These are phyloP conservation scores for Onychomys torridus DNA, from an alignment of 2,797 vertebrate genomes.

Conservation along the genomic window DNA sequence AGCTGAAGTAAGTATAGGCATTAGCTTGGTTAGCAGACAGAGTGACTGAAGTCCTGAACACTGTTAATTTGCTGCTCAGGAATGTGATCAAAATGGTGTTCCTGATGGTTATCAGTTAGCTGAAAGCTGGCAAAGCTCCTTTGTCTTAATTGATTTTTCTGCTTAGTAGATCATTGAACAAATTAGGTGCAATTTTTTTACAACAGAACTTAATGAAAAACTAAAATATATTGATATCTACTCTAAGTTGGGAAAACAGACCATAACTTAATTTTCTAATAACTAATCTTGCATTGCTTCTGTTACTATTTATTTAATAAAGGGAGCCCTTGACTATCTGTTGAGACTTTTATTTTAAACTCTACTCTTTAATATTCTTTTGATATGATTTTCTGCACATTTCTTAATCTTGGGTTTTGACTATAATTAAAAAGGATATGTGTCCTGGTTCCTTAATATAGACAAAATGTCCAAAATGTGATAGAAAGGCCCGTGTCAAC, in stretches of 20 bases:
- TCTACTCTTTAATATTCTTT: not conserved
- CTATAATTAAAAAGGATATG: not conserved
- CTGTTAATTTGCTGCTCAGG: constrained; percentile 37
- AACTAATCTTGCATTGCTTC: constrained; percentile 50
- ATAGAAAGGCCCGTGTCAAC: not conserved
- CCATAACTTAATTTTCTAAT: constrained; percentile 39
- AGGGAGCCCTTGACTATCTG: not conserved
- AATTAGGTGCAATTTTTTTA: constrained; percentile 20
- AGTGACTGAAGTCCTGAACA: constrained; percentile 33
- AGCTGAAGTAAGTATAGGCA: not conserved
- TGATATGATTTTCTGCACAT: not conserved
- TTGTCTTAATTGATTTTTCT: constrained; percentile 48
- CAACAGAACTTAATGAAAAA: constrained; percentile 48
- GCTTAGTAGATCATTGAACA: constrained; percentile 13
- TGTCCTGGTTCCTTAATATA: not conserved
- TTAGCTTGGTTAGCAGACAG: constrained; percentile 29
- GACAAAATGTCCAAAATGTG: not conserved
- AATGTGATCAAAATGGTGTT: not conserved
- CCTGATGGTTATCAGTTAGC: not conserved
- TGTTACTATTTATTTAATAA: constrained; percentile 38
- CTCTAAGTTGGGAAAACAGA: not conserved
- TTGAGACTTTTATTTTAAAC: constrained; percentile 19
- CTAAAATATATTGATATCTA: not conserved
- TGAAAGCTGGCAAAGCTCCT: constrained; percentile 5
- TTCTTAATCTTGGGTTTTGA: not conserved